Conservation (phyloP, 2,888 invertebrate species). For the Sesia apiformis region DNA sequence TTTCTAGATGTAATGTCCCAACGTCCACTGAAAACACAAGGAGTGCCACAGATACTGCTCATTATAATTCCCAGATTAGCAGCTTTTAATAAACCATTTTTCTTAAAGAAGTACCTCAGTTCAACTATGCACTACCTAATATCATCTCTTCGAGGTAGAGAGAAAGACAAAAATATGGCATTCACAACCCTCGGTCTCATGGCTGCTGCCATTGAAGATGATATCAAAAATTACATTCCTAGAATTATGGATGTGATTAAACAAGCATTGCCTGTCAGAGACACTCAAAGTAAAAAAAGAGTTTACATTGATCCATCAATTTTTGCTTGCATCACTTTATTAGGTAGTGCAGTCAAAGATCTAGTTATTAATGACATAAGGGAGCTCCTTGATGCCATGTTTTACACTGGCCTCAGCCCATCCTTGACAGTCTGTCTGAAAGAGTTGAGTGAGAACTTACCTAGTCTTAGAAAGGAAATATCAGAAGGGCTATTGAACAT, state of each 20-base stretch:
- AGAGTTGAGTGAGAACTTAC: slow-evolving; percentile 91
- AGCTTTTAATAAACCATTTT: slow-evolving; percentile 90
- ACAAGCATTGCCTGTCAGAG: slow-evolving; percentile 83
- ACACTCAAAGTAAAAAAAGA: slow-evolving; percentile 84
- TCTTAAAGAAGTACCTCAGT: slow-evolving; percentile 83
- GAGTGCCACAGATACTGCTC: slow-evolving; percentile 91
- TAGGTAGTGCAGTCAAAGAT: slow-evolving; percentile 90
- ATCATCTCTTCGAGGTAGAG: slow-evolving; percentile 83
- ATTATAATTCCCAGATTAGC: slow-evolving; percentile 92
- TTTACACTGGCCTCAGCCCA: slow-evolving; percentile 92
- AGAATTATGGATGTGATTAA: slow-evolving; percentile 90
- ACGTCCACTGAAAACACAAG: slow-evolving; percentile 80
- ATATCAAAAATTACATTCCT: slow-evolving; percentile 86
- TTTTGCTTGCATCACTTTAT: slow-evolving; percentile 93
- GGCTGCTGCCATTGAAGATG: slow-evolving; percentile 89
- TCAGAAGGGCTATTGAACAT: slow-evolving; percentile 94
- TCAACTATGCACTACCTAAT: slow-evolving; percentile 86
- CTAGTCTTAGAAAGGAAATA: slow-evolving; percentile 90
- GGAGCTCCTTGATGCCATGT: slow-evolving; percentile 92
- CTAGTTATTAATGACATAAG: slow-evolving; percentile 85
- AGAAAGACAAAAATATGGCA: slow-evolving; percentile 89
- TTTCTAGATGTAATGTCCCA: slow-evolving; percentile 84
- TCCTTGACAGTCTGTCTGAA: slow-evolving; percentile 92
- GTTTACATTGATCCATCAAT: slow-evolving; percentile 88
- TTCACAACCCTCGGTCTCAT: slow-evolving; percentile 93